phyloP scores from a whole-genome alignment of 2,797 vertebrate species.

The Clarias fuscus region DNA sequence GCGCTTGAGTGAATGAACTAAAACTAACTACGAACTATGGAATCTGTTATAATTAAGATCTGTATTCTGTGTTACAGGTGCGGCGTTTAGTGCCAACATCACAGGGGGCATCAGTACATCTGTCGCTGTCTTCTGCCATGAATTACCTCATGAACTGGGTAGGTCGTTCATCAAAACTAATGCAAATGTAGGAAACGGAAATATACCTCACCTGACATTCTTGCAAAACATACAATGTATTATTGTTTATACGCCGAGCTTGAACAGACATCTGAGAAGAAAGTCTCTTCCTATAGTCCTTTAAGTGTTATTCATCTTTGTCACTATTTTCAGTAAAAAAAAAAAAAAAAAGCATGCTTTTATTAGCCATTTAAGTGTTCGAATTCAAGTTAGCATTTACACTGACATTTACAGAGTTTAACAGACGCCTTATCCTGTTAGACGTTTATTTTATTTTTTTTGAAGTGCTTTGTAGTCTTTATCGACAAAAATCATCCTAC shows the following conservation, averaged over 20 bases:
- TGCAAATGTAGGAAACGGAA: background rate
- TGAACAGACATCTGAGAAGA: background rate
- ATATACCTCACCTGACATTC: background rate
- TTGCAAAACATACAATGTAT: background rate
- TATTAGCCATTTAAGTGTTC: too few species aligned
- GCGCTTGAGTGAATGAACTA: background rate
- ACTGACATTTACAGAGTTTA: background rate
- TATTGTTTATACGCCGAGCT: too few species aligned
- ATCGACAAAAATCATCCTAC: too few species aligned
- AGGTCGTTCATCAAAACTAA: constrained; percentile 56
- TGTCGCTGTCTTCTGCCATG: constrained; percentile 97
- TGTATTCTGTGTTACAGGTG: constrained; percentile 73
- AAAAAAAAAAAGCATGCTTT: background rate
- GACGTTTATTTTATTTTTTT: too few species aligned
- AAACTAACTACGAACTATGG: background rate
- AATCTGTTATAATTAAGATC: background rate
- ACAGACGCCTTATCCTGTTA: background rate
- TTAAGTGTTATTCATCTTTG: background rate
- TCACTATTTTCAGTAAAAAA: background rate
- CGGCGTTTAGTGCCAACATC: constrained; percentile 92
- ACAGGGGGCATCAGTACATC: constrained; percentile 98
- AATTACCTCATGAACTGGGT: constrained; percentile 98
- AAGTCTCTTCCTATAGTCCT: background rate
- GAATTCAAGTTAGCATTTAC: too few species aligned
- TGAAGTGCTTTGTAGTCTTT: background rate